Evolutionary conservation across 2,113 vertebrate species (phyloP).

Genomic region (Pyrgilauda ruficollis): DNA sequence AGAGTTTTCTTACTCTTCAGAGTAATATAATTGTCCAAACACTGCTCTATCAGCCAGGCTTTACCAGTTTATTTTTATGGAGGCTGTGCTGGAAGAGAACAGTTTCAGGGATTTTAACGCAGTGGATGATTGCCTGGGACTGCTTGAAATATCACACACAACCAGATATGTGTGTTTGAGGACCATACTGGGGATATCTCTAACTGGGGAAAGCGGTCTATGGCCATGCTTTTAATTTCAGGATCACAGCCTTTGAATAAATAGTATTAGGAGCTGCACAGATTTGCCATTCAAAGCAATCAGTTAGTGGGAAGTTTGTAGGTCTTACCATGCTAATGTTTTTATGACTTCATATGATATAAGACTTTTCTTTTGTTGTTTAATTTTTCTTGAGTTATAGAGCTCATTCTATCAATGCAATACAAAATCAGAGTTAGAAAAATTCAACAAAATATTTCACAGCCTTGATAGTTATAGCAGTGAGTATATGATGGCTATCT

Average conservation of each 20-base stretch:
- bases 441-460: neutral
- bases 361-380: neutral
- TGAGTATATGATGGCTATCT: accelerated
- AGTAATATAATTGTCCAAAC: neutral
- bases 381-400: neutral
- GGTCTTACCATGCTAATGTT: neutral
- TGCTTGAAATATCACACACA: neutral
- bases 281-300: neutral
- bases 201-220: accelerated
- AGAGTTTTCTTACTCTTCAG: neutral
- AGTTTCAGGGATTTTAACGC: neutral
- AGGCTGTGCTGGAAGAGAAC: neutral
- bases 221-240: neutral
- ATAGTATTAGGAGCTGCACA: neutral
- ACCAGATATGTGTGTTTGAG: neutral
- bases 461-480: neutral
- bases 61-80: neutral
- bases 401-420: neutral
- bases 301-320: neutral
- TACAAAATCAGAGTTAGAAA: neutral
- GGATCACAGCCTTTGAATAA: neutral
- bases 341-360: neutral
- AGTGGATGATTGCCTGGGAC: neutral
- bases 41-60: neutral
- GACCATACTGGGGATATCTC: neutral